A percentile compares a stretch with the other conserved stretches of the same genome.
These are phyloP conservation scores for Actias luna DNA, from an alignment of 2,888 invertebrate species.

Conservation along the genomic window DNA sequence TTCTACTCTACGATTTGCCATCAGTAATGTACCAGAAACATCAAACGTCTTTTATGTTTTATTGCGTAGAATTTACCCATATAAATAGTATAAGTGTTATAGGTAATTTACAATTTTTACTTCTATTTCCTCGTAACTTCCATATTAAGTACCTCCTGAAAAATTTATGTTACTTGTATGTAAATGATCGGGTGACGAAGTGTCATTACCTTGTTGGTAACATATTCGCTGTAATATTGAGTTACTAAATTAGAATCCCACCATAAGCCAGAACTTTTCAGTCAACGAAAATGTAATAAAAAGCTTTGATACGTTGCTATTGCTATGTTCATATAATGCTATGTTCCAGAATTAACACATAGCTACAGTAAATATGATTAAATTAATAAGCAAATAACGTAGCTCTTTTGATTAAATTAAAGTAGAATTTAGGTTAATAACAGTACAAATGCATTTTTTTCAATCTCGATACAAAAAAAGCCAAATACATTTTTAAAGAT, in stretches of 20 bases:
- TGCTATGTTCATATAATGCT: too few relatives aligned
- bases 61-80: neutral
- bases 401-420: neutral
- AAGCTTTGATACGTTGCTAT: too few relatives aligned
- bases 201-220: too few relatives aligned
- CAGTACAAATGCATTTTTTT: neutral
- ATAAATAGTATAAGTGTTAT: neutral
- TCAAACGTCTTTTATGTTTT: neutral
- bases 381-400: neutral
- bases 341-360: too few relatives aligned
- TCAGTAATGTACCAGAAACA: constrained; percentile 13
- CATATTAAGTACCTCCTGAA: neutral
- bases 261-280: too few relatives aligned
- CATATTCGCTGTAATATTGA: too few relatives aligned
- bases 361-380: neutral
- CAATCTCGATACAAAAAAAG: too few relatives aligned
- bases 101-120: neutral
- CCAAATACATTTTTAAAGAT: too few relatives aligned
- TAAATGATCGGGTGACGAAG: too few relatives aligned
- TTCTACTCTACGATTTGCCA: constrained; percentile 33
- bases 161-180: neutral
- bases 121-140: neutral
- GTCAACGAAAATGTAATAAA: too few relatives aligned
- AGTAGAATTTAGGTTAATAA: neutral
- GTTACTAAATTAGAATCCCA: too few relatives aligned